Evolutionary conservation across 2,113 vertebrate genomes (phyloP).

Genomic region (Salminus brasiliensis): DNA sequence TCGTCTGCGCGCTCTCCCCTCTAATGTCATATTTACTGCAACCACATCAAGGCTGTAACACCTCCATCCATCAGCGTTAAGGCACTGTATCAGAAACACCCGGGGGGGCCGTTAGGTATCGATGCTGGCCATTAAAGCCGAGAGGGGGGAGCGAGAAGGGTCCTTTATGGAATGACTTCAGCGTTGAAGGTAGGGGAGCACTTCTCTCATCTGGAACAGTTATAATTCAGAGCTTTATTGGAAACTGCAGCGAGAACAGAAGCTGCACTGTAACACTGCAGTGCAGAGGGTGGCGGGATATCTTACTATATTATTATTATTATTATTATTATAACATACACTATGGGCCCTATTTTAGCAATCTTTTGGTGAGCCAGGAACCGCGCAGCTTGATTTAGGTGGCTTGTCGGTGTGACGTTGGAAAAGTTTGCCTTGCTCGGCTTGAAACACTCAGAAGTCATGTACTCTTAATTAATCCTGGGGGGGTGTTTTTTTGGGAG

Average conservation of each 20-base stretch:
- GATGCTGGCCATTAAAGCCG: conserved; percentile 50
- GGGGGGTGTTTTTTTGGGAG: no score
- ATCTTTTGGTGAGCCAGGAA: no score
- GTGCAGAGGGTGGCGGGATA: not conserved
- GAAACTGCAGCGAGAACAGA: not conserved
- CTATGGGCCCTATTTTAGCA: no score
- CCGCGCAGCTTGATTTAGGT: no score
- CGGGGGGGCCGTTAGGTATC: conserved; percentile 51
- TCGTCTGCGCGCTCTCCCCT: conserved; percentile 28
- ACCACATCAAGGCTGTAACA: conserved; percentile 29
- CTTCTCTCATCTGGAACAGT: conserved; percentile 33
- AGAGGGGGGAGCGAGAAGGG: not conserved
- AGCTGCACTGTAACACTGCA: not conserved
- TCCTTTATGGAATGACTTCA: conserved; percentile 38
- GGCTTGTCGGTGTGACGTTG: no score
- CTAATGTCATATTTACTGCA: conserved; percentile 55
- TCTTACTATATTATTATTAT: no score
- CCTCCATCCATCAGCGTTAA: conserved; percentile 57
- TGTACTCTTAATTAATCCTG: no score
- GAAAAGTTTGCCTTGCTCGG: no score
- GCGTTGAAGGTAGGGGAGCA: not conserved
- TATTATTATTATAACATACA: no score
- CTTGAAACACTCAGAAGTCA: no score
- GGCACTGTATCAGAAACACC: conserved; percentile 45
- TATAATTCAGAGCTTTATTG: conserved; percentile 38